Evolutionary conservation across 2,113 vertebrate species (phyloP).

Genomic region (Oryzias woworae): DNA sequence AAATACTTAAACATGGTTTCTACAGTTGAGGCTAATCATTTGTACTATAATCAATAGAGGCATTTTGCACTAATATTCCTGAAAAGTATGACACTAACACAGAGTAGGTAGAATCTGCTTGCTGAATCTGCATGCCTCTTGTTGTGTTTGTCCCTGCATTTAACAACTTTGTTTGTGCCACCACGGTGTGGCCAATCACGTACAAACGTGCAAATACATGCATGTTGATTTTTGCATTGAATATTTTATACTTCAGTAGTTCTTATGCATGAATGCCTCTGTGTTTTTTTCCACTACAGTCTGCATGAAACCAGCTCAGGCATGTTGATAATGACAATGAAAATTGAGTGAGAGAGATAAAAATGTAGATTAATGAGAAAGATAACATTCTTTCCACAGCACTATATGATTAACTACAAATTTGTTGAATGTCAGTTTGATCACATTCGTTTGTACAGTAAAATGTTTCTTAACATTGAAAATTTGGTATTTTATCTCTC

Average conservation of each 20-base stretch:
- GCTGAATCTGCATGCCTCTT: too few relatives aligned
- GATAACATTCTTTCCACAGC: conserved; percentile 8
- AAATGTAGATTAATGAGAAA: conserved; percentile 11
- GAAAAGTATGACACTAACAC: too few relatives aligned
- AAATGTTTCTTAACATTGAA: too few relatives aligned
- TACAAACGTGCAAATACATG: not conserved
- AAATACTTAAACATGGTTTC: too few relatives aligned
- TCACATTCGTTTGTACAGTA: not conserved
- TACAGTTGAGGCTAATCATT: too few relatives aligned
- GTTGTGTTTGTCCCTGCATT: too few relatives aligned
- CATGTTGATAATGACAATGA: conserved; percentile 18
- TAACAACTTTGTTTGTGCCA: conserved; percentile 4
- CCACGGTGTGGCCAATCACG: not conserved
- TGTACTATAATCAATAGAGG: too few relatives aligned
- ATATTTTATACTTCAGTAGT: not conserved
- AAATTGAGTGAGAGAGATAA: conserved; percentile 1
- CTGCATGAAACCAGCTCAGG: conserved; percentile 24
- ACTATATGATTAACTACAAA: conserved; percentile 24
- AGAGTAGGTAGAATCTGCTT: too few relatives aligned
- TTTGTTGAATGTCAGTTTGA: conserved; percentile 7
- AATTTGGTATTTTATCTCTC: too few relatives aligned
- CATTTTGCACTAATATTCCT: too few relatives aligned
- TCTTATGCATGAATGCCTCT: conserved; percentile 4
- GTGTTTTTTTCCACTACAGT: not conserved
- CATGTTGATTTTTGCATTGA: not conserved